A percentile compares a stretch with the other conserved stretches of the same genome.
Evolutionary conservation across 2,888 invertebrate genomes (phyloP).

Genomic region (Tachina fera): DNA sequence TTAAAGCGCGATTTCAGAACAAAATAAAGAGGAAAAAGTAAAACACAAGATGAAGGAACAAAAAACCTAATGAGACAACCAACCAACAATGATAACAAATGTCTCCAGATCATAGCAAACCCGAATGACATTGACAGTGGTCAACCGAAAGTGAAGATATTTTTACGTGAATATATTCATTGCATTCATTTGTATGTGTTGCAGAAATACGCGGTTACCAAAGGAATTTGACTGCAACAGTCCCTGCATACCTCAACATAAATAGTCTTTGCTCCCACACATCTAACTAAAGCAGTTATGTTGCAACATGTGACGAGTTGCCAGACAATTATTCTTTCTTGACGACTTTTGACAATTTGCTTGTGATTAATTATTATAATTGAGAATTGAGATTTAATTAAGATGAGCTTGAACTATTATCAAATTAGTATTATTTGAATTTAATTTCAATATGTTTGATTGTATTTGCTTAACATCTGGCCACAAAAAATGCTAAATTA

Average conservation of each 20-base stretch:
- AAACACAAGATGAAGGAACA: slow-evolving; percentile 50
- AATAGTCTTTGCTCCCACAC: slow-evolving; percentile 38
- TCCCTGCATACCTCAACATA: neutral
- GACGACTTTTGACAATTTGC: too few relatives aligned
- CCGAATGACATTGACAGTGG: slow-evolving; percentile 55
- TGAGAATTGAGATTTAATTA: too few relatives aligned
- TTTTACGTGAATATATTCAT: slow-evolving; percentile 28
- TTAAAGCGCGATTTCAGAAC: slow-evolving; percentile 65
- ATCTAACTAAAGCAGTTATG: neutral
- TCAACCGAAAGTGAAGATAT: slow-evolving; percentile 22
- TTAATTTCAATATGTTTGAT: too few relatives aligned
- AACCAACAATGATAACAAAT: slow-evolving; percentile 62
- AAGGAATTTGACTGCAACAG: too few relatives aligned
- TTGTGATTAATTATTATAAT: too few relatives aligned
- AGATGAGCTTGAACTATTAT: too few relatives aligned
- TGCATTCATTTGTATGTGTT: neutral
- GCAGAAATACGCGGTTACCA: neutral
- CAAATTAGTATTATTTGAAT: too few relatives aligned
- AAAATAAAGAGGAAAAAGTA: slow-evolving; percentile 28
- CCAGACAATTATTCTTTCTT: neutral
- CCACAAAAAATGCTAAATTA: too few relatives aligned
- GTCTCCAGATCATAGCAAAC: slow-evolving; percentile 41
- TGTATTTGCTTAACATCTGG: too few relatives aligned
- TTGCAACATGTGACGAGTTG: slow-evolving; percentile 1
- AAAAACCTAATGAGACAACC: slow-evolving; percentile 64